Evolutionary conservation across 2,888 invertebrate genomes (phyloP).

Genomic region (Drosophila eohydei): DNA sequence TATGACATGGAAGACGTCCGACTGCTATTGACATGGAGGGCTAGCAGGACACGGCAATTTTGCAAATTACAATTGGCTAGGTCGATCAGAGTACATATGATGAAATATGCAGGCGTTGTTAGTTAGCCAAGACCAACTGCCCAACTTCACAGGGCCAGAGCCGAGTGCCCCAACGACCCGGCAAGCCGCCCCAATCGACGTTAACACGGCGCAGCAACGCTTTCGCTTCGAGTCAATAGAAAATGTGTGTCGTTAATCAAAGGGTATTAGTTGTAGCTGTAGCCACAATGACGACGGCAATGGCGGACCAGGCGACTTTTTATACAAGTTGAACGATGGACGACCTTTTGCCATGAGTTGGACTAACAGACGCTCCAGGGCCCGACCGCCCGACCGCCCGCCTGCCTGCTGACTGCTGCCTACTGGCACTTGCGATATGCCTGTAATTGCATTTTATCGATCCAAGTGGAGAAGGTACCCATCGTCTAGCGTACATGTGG

Average conservation of each 20-base stretch:
- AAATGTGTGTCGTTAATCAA: slow-evolving; percentile 82
- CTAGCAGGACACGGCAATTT: slow-evolving; percentile 65
- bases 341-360: slow-evolving; percentile 75
- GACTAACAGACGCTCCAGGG: slow-evolving; percentile 50
- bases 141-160: slow-evolving; percentile 40
- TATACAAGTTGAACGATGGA: slow-evolving; percentile 73
- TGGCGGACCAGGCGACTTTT: slow-evolving; percentile 55
- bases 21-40: slow-evolving; percentile 34
- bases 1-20: slow-evolving; percentile 48
- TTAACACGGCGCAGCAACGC: slow-evolving; percentile 23
- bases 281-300: slow-evolving; percentile 52
- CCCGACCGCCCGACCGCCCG: slow-evolving; percentile 19
- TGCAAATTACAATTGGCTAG: slow-evolving; percentile 74
- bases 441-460: slow-evolving; percentile 82
- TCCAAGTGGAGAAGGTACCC: slow-evolving; percentile 67
- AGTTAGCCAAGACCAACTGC: slow-evolving; percentile 35
- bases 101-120: slow-evolving; percentile 75
- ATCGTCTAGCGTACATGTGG: slow-evolving; percentile 55
- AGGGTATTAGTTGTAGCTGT: slow-evolving; percentile 80
- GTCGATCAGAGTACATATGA: slow-evolving; percentile 63
- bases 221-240: slow-evolving; percentile 73
- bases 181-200: background rate
- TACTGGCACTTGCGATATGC: slow-evolving; percentile 78
- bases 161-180: slow-evolving; percentile 41
- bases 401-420: slow-evolving; percentile 46